Percentiles rank a stretch among this genome's conserved stretches.
phyloP scores from a whole-genome alignment of 2,113 vertebrate species.

The Pseudolaguvia tuberculata region DNA sequence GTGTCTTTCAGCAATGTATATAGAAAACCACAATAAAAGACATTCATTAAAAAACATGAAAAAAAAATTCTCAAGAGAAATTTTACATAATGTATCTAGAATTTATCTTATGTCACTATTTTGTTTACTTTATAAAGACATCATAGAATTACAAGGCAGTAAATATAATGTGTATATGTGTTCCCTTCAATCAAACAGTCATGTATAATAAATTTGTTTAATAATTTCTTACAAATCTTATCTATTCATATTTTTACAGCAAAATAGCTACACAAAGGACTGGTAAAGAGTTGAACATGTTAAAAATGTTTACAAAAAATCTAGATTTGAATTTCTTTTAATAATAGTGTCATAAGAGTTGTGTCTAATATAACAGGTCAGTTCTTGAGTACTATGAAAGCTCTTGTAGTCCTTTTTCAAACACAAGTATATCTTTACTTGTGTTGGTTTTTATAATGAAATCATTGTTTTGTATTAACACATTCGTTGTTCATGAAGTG shows the following conservation, averaged over 20 bases:
- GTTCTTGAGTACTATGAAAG: background rate
- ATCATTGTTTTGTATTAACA: background rate
- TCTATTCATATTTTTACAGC: background rate
- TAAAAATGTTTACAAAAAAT: background rate
- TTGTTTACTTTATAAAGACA: background rate
- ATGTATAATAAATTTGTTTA: background rate
- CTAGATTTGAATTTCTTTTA: background rate
- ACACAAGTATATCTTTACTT: background rate
- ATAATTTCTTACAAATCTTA: slow-evolving; percentile 29
- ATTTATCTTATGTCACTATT: background rate
- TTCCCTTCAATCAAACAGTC: background rate
- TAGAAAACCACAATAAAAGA: background rate
- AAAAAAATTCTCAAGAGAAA: background rate
- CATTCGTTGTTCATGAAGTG: slow-evolving; percentile 30
- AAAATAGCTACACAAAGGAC: background rate
- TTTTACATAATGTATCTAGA: background rate
- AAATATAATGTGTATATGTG: background rate
- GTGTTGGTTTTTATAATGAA: background rate
- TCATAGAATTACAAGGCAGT: background rate
- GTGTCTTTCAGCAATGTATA: background rate
- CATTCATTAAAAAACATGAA: background rate
- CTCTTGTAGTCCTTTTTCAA: background rate
- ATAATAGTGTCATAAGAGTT: slow-evolving; percentile 50
- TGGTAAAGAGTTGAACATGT: too few relatives aligned
- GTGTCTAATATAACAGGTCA: slow-evolving; percentile 44